Evolutionary conservation across 37 sponge, comb jelly and placozoan genomes (phyloP).

Genomic region (Lycopodina hypogea): DNA sequence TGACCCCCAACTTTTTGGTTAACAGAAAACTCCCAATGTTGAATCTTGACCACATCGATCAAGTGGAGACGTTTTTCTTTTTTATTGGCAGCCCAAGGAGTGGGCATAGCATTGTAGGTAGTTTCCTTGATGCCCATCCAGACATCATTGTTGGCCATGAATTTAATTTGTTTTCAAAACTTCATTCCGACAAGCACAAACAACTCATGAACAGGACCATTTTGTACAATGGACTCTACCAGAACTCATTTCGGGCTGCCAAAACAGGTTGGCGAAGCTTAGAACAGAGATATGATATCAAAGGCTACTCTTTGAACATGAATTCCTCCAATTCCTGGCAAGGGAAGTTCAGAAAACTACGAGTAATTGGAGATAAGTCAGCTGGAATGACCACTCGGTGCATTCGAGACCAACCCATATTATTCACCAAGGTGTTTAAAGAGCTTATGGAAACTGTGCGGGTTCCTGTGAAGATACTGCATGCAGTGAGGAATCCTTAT

Average conservation of each 20-base stretch:
- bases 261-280: constrained; percentile 19
- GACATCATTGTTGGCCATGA: constrained; percentile 52
- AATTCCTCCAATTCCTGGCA: constrained; percentile 19
- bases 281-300: neutral
- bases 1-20: neutral
- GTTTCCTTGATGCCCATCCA: constrained; percentile 62
- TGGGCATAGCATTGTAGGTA: constrained; percentile 65
- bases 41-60: constrained; percentile 1
- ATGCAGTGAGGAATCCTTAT: constrained; percentile 39
- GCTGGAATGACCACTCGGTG: neutral
- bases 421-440: neutral
- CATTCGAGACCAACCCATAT: neutral
- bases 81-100: constrained; percentile 64
- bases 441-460: neutral
- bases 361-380: constrained; percentile 36
- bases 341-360: constrained; percentile 16
- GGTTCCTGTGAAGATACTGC: constrained; percentile 20
- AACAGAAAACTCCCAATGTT: neutral
- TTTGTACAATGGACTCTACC: constrained; percentile 24
- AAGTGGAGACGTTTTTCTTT: constrained; percentile 45
- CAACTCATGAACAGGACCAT: neutral
- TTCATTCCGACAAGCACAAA: neutral
- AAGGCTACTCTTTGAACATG: constrained; percentile 27
- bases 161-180: constrained; percentile 29
- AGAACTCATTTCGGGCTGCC: constrained; percentile 7